These are phyloP conservation scores for Dunckerocampus dactyliophorus DNA, from an alignment of 2,113 vertebrate genomes.

Conservation along the genomic window DNA sequence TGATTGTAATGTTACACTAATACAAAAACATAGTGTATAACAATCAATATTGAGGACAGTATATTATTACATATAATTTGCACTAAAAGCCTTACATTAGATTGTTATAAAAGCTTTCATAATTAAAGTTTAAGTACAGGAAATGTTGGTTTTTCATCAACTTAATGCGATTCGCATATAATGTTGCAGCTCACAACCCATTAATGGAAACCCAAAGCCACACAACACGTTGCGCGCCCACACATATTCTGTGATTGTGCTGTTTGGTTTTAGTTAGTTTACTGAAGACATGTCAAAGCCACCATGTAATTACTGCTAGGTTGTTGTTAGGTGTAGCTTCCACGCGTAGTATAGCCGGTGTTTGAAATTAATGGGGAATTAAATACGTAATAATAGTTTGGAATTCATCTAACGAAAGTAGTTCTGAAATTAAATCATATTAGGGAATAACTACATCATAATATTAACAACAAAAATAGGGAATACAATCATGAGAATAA, in stretches of 20 bases:
- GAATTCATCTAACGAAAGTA: no score
- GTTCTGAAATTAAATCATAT: no score
- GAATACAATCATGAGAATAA: no score
- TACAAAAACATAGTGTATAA: background rate
- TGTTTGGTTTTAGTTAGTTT: background rate
- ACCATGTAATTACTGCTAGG: background rate
- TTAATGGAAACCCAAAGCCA: constrained; percentile 4
- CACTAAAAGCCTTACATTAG: constrained; percentile 5
- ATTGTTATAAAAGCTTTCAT: constrained; percentile 5
- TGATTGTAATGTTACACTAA: background rate
- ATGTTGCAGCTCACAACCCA: background rate
- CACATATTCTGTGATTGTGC: background rate
- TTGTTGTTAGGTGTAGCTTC: background rate
- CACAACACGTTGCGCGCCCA: background rate
- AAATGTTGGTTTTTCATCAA: constrained; percentile 4
- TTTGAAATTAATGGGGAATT: background rate
- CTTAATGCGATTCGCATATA: constrained; percentile 8
- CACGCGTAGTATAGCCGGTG: background rate
- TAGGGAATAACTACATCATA: no score
- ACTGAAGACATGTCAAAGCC: background rate
- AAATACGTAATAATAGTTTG: no score
- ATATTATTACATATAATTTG: background rate
- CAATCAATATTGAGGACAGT: background rate
- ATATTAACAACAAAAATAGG: no score
- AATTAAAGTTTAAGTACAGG: constrained; percentile 1